Evolutionary conservation across 2,797 vertebrate genomes (phyloP), one percentile per base, ranked within the genome.

Genomic region (Dallia pectoralis): DNA sequence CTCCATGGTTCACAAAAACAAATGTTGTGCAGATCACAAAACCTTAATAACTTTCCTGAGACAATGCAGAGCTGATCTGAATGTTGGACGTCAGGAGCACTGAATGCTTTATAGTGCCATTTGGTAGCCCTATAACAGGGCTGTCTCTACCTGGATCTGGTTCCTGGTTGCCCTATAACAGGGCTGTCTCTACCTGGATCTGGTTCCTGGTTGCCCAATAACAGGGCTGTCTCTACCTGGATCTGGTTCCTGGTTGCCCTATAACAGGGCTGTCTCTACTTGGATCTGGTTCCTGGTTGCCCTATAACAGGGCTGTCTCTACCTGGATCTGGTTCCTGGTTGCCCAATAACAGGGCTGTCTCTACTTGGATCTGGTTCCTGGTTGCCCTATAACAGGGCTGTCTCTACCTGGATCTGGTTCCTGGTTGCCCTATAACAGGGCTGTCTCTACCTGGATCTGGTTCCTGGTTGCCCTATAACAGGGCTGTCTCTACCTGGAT

Each of bases 11-110:
- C 40, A 11, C 40, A 44, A 44, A 44, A n/a, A n/a, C n/a, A n/a
- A 44, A 44, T 44, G 40, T 44, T 12, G 40, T 44, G 40, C 40
- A 44, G 2, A 2, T 51, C 5, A 16, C 19, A 18, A 51, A 18
- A 51, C 49, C 18, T 19, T 19, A 51, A 53, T 53, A 19, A 22
- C 19, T 22, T n/a, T 22, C 22, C 19, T n/a, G 19, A 51, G 81
- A 84, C 81, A 84, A 77, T 9, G 19, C 67, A 74, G 70, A 78
- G 33, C 69, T 89, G 89, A 89, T 86, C 88, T 88, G 86, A 89
- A 88, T 89, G 81, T 78, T 63, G 83, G 77, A 82, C 85, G 90
- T 91, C 87, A 91, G 87, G 82, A 89, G 84, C 87, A 88, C 82
- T 85, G 82, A 76, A 79, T 53, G 74, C 87, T 81, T 83, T 73